A percentile compares a stretch with the other conserved stretches of the same genome.
phyloP scores from a whole-genome alignment of 1,140 invertebrate species.

The Aphaenogaster floridana region DNA sequence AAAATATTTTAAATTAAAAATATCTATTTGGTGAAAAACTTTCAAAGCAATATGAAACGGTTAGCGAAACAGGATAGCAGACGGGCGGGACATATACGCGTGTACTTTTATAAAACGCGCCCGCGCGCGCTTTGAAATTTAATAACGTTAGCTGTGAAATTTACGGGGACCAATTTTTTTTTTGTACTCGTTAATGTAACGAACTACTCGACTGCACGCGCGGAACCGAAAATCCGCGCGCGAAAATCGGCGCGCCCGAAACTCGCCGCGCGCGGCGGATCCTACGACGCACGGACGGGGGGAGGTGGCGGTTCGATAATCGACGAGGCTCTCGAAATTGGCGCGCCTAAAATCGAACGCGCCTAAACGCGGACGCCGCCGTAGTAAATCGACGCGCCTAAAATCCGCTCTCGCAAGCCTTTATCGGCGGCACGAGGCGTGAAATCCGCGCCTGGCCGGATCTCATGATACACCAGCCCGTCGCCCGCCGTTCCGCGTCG shows the following conservation, averaged over 20 bases:
- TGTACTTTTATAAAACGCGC: slow-evolving; percentile 4
- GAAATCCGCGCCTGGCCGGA: slow-evolving; percentile 46
- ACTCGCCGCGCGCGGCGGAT: not conserved
- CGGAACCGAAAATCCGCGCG: not conserved
- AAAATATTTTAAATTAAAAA: slow-evolving; percentile 58
- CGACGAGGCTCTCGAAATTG: not conserved
- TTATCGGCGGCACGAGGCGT: slow-evolving; percentile 55
- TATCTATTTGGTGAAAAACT: slow-evolving; percentile 25
- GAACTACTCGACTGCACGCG: slow-evolving; percentile 31
- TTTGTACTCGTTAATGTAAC: slow-evolving; percentile 49
- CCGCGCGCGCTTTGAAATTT: slow-evolving; percentile 42
- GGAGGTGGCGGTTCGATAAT: not conserved
- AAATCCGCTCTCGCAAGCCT: slow-evolving; percentile 55
- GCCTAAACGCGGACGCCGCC: not conserved
- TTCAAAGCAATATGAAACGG: slow-evolving; percentile 45
- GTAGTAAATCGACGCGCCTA: slow-evolving; percentile 53
- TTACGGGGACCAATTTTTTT: slow-evolving; percentile 20
- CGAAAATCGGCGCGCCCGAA: slow-evolving; percentile 14
- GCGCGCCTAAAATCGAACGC: slow-evolving; percentile 10
- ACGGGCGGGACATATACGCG: not conserved
- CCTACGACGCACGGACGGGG: not conserved
- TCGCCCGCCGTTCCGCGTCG: not conserved
- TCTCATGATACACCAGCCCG: slow-evolving; percentile 40
- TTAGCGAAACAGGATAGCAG: slow-evolving; percentile 52
- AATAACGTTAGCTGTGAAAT: slow-evolving; percentile 54